These are phyloP conservation scores for Stigmatopora argus DNA, from an alignment of 2,113 vertebrate genomes.

Conservation along the genomic window DNA sequence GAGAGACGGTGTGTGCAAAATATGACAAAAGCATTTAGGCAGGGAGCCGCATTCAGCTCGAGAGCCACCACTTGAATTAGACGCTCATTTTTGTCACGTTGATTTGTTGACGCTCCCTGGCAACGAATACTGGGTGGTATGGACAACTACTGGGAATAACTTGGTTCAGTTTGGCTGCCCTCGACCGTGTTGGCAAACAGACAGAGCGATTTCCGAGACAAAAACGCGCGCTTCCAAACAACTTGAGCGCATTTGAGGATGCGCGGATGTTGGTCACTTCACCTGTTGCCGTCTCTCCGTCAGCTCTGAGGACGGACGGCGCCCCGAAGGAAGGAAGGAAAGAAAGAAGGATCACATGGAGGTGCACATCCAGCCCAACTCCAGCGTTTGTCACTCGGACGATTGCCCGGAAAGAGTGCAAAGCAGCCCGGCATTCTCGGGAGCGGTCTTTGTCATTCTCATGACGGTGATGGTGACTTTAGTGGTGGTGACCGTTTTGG, in stretches of 20 bases:
- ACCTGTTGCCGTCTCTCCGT: constrained; percentile 45
- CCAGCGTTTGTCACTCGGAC: constrained; percentile 42
- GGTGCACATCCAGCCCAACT: constrained; percentile 45
- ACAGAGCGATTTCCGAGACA: not conserved
- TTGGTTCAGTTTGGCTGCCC: not conserved
- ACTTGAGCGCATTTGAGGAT: not conserved
- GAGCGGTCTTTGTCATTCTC: constrained; percentile 61
- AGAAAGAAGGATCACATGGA: not conserved
- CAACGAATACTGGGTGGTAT: not conserved
- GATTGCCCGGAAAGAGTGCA: constrained; percentile 47
- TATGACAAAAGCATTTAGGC: too few relatives aligned
- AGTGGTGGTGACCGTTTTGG: constrained; percentile 75
- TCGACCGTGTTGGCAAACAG: not conserved
- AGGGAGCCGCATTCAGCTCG: too few relatives aligned
- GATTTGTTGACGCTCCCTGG: not conserved
- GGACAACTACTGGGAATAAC: not conserved
- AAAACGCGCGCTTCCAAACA: not conserved
- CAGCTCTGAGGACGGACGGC: not conserved
- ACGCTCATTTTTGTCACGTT: too few relatives aligned
- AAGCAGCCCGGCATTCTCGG: constrained; percentile 43
- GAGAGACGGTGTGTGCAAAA: too few relatives aligned
- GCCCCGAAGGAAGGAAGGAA: not conserved
- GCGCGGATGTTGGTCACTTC: constrained; percentile 11
- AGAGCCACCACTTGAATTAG: not conserved
- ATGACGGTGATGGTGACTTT: constrained; percentile 76